These are phyloP conservation scores for Meles meles DNA, from an alignment of 2,113 vertebrate species.

Conservation along the genomic window DNA sequence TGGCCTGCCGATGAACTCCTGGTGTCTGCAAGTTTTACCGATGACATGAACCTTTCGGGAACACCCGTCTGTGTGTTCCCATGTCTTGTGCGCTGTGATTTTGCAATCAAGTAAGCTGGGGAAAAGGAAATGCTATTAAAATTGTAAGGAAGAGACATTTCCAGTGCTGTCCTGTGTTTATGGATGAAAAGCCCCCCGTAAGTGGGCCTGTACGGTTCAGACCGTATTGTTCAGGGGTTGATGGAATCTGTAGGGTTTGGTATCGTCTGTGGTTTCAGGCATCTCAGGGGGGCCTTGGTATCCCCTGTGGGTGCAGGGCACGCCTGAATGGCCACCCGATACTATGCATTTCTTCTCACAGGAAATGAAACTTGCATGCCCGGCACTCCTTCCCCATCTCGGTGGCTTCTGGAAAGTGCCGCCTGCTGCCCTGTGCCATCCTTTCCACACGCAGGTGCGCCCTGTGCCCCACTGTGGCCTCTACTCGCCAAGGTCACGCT, in stretches of 20 bases:
- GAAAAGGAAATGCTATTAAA: neutral
- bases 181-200: neutral
- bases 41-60: neutral
- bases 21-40: neutral
- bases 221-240: neutral
- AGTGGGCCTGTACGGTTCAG: neutral
- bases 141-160: neutral
- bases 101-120: neutral
- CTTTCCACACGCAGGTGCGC: neutral
- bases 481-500: neutral
- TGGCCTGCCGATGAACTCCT: neutral
- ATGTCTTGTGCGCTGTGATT: neutral
- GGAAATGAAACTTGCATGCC: neutral
- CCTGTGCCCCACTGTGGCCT: neutral
- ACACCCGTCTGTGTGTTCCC: neutral
- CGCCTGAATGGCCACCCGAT: rapidly evolving
- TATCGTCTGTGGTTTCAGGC: neutral
- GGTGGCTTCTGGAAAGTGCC: neutral
- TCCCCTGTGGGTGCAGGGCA: too few relatives aligned
- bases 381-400: neutral
- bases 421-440: neutral
- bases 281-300: neutral
- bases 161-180: neutral
- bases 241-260: neutral
- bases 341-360: neutral